Base-by-base conservation (phyloP, 2,888 invertebrate genomes). In the Aphidius colemani region DNA sequence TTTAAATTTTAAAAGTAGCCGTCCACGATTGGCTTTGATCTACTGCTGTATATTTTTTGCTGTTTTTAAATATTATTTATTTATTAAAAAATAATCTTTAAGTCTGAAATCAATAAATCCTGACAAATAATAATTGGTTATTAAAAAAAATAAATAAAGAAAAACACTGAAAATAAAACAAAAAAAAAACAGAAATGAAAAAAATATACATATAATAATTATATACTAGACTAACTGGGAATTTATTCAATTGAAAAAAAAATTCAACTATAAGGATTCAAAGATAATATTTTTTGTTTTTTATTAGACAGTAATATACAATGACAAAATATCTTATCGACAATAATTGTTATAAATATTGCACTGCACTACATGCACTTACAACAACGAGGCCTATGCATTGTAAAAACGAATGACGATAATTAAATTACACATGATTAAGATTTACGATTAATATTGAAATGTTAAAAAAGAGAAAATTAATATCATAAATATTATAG, bases 361-460 rank as follows among this genome's bases (percentile, higher is more conserved):
- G 72, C 71, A 73, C 71, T 69, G 71, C 67, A 75, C 72, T 66
- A 62, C 65, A 68, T 66, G 71, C 73, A 72, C 72, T 68, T 70
- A 72, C 64, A 53, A 56, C 57, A 65, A 46, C 41, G 49, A 62
- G 57, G 53, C 53, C 50, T 50, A 30, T 58, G 55, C 50, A 56
- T 64, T 30, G 46, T 50, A 64, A 46, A 55, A 60, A 51, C 18
- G 48, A 39, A 48, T 49, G 61, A 48, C 60, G 48, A 65, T 59
- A 55, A 63, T 61, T 11, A 55, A 50, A 46, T 64, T 8, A 53
- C 51, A 56, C 43, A 41, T 58, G 63, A 44, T 57, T 57, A 50
- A 53, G 46, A 48, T 41, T 53, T 55, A 45, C 41, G 46, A 53
- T 13, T 13, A 30, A 39, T 11, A 51, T n/a, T 53, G 48, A 53